These are phyloP conservation scores for Paradisaea rubra DNA, from an alignment of 2,113 vertebrate species.

Conservation along the genomic window DNA sequence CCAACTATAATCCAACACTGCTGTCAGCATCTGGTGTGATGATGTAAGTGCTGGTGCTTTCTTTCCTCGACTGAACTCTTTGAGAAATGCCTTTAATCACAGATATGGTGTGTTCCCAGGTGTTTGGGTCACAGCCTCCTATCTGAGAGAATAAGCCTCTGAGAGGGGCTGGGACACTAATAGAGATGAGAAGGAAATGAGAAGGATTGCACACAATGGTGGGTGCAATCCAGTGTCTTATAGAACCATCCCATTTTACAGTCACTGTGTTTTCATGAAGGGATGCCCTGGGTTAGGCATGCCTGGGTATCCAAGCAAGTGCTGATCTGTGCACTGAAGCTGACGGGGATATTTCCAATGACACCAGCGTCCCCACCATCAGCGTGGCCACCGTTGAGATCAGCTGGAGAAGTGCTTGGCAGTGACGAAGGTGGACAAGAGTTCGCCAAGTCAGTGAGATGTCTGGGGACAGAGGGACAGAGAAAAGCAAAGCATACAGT, in stretches of 20 bases:
- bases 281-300: background rate
- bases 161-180: background rate
- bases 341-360: rapidly evolving
- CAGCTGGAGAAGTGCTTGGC: background rate
- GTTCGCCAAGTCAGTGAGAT: rapidly evolving
- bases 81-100: background rate
- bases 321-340: rapidly evolving
- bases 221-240: rapidly evolving
- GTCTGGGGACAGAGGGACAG: background rate
- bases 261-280: rapidly evolving
- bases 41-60: background rate
- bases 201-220: background rate
- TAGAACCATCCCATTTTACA: rapidly evolving
- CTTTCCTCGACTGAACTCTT: background rate
- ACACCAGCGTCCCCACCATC: no score
- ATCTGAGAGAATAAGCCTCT: background rate
- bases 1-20: background rate
- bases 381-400: rapidly evolving
- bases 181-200: background rate
- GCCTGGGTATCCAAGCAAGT: background rate
- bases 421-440: background rate
- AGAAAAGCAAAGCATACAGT: background rate
- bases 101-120: rapidly evolving
- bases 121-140: background rate
- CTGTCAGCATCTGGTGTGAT: background rate